Evolutionary conservation across 53 echinoderm and acorn worm species (phyloP).

Genomic region (Pentamera pediparva): DNA sequence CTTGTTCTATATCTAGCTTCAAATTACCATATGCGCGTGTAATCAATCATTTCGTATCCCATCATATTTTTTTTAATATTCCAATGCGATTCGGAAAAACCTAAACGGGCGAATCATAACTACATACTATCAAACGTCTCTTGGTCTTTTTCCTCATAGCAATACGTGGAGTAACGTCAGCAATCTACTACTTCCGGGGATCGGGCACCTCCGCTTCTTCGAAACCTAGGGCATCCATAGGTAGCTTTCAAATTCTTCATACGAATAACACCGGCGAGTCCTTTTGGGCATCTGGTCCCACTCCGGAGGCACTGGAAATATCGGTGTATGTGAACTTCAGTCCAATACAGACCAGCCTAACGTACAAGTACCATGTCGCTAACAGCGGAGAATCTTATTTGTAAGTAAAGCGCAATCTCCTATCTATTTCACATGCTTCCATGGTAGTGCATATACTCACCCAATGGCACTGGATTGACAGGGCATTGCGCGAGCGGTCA

Average conservation of each 20-base stretch:
- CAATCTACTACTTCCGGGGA: constrained; percentile 2
- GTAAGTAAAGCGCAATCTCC: neutral
- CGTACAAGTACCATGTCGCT: neutral
- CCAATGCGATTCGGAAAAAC: no score
- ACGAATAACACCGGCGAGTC: neutral
- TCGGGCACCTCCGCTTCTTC: neutral
- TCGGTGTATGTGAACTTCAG: neutral
- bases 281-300: constrained; percentile 6
- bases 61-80: no score
- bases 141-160: neutral
- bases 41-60: no score
- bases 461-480: no score
- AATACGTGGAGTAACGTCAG: neutral
- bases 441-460: no score
- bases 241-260: constrained; percentile 9
- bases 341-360: neutral
- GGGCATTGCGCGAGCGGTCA: no score
- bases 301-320: neutral
- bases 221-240: neutral
- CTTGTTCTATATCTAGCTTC: no score
- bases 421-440: neutral
- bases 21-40: no score
- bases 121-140: neutral
- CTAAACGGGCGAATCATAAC: no score
- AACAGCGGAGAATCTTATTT: neutral